These are phyloP conservation scores for Sepioteuthis lessoniana DNA, from an alignment of 2,888 invertebrate species.

Conservation along the genomic window DNA sequence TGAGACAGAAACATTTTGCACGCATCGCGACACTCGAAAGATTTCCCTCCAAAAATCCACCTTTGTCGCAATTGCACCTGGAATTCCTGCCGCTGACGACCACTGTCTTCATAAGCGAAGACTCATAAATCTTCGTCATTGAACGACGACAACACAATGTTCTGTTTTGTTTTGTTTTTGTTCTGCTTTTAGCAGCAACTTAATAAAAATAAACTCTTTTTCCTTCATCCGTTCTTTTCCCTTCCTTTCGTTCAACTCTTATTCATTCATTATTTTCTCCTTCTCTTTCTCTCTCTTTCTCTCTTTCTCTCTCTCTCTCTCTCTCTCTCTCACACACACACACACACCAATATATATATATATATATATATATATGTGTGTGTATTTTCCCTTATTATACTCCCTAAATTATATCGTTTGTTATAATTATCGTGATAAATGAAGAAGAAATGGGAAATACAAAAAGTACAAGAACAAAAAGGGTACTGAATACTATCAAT, in stretches of 20 bases:
- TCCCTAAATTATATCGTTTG: too few species aligned
- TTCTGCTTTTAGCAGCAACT: neutral
- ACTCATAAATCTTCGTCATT: neutral
- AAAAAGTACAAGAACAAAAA: too few species aligned
- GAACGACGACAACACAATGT: too few species aligned
- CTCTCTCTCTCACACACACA: too few species aligned
- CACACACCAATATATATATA: constrained; percentile 42
- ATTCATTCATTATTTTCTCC: neutral
- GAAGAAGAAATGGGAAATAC: too few species aligned
- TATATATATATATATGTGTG: constrained; percentile 40
- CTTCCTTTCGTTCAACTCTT: neutral
- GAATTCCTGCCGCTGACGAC: neutral
- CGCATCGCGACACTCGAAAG: constrained; percentile 2
- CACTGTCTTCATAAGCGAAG: neutral
- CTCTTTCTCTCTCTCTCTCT: neutral
- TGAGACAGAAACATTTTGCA: neutral
- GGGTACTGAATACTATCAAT: too few species aligned
- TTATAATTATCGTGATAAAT: too few species aligned
- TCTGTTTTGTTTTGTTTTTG: neutral
- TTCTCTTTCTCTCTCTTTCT: neutral
- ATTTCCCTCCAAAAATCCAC: neutral
- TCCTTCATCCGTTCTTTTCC: neutral
- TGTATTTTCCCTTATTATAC: too few species aligned
- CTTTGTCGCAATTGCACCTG: neutral
- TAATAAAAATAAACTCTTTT: neutral